These are phyloP conservation scores for Anguilla pacifica DNA, from an alignment of 2,797 vertebrate genomes.

Conservation along the genomic window DNA sequence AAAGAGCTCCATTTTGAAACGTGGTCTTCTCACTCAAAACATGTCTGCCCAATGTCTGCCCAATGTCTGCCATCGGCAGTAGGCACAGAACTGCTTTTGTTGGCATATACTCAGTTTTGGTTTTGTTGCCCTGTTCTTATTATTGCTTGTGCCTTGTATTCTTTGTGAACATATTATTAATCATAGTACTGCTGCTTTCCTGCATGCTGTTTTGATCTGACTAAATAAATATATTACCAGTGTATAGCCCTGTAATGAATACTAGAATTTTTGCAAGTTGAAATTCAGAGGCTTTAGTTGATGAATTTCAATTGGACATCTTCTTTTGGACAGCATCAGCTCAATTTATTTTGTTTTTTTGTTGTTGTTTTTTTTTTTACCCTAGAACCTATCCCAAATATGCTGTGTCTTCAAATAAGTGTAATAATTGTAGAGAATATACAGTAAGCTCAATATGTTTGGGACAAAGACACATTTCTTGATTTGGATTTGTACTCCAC, in stretches of 20 bases:
- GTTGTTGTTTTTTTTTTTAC: constrained; percentile 32
- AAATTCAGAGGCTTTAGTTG: background rate
- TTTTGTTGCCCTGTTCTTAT: background rate
- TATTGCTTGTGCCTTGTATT: background rate
- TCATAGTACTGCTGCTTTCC: background rate
- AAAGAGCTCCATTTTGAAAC: background rate
- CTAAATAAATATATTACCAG: background rate
- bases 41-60: background rate
- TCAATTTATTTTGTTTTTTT: constrained; percentile 27
- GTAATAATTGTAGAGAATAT: constrained; percentile 1
- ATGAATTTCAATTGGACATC: constrained; percentile 11
- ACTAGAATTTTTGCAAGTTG: constrained; percentile 7
- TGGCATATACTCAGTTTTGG: background rate
- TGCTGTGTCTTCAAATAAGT: background rate
- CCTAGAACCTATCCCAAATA: background rate
- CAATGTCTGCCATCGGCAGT: background rate
- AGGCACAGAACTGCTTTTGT: background rate
- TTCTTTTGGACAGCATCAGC: background rate
- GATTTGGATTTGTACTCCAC: too few relatives aligned
- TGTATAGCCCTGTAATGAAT: constrained; percentile 5
- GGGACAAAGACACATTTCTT: too few relatives aligned
- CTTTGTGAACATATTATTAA: background rate
- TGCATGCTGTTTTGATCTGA: constrained; percentile 19
- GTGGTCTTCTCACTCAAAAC: background rate
- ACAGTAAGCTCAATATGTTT: too few relatives aligned